Conservation (phyloP, 1,140 invertebrate species). For the Heliothis virescens region DNA sequence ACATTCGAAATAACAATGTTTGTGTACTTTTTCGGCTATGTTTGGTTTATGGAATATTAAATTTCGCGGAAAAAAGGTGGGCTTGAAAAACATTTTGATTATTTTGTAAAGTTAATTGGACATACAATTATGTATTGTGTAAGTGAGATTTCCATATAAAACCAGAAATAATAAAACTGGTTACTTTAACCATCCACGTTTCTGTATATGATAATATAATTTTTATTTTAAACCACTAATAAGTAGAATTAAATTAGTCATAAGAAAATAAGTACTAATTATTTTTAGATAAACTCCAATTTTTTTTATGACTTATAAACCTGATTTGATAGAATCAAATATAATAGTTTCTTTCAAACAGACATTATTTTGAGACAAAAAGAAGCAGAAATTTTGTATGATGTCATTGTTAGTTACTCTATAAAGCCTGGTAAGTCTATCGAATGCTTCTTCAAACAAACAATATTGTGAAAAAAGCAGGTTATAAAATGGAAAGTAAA, state of each 20-base stretch:
- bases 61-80: neutral
- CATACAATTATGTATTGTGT: neutral
- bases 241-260: no score
- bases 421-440: neutral
- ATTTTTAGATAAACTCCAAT: no score
- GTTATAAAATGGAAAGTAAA: no score
- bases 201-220: no score
- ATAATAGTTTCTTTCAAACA: neutral
- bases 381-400: neutral
- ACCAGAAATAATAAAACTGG: neutral
- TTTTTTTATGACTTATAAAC: no score
- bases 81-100: neutral
- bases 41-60: neutral
- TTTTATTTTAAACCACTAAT: no score
- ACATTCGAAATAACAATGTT: neutral
- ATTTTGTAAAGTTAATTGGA: neutral
- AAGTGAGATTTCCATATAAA: neutral
- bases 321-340: no score
- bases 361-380: neutral
- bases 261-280: no score
- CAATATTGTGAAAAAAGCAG: no score
- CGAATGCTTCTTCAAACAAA: no score
- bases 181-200: no score
- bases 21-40: neutral
- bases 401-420: conserved; percentile 6